Base-by-base conservation (phyloP, 2,888 invertebrate species). In the Alviniconcha strummeri region DNA sequence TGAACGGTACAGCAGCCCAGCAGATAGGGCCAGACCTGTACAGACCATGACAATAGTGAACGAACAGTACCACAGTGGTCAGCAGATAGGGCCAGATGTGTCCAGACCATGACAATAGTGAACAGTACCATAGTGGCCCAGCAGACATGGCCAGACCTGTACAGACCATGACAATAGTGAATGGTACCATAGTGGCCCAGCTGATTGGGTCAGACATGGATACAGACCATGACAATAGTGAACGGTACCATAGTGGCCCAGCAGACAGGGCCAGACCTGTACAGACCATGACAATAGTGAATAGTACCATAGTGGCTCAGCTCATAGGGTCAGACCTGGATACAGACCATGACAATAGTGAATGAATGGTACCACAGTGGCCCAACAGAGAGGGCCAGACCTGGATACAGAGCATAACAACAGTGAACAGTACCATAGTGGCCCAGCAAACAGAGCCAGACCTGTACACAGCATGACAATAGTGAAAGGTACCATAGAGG, bases 381-480 rank as follows among this genome's bases (percentile, higher is more conserved):
- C 97, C 97, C 56, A 98, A 94, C 15, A 98, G 94, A 92, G 97
- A 98, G 0, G 98, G 98, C 98, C 98, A 98, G 5, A 97, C 95
- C 96, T 94, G 88, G 36, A 36, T 13, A 52, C 36, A 36, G 36
- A 36, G 36, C 36, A 36, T 36, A 3, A 36, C 36, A 36, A 36
- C 36, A n/a, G n/a, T 36, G 36, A 36, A 36, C 36, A 36, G 36
- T 36, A 36, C 36, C 36, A 36, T 3, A 36, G 36, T 36, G 36
- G 36, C 36, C 36, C 36, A 36, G 36, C 36, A 36, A 36, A 36
- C 36, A 36, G 3, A 36, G 36, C 36, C 36, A 36, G 36, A 36
- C 36, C 36, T 36, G 36, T 36, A 36, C 36, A 36, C 36, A 36
- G 36, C 36, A 36, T 36, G 36, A 1, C 36, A 36, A 36, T 36